A percentile compares a stretch with the other conserved stretches of the same genome.
Evolutionary conservation across 2,113 vertebrate species (phyloP).

Genomic region (Pandion haliaetus): DNA sequence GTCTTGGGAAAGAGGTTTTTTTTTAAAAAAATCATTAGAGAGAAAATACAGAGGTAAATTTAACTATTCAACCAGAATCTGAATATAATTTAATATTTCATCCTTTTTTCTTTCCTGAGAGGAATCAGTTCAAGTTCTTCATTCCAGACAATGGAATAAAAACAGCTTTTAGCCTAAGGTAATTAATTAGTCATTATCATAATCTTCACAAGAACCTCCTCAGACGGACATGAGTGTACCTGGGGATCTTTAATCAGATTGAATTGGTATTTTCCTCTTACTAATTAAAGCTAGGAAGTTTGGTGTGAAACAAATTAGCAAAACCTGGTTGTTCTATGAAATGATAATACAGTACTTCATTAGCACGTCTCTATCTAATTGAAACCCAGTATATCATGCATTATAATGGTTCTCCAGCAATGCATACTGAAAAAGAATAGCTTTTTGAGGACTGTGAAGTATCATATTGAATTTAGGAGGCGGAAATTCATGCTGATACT

Average conservation of each 20-base stretch:
- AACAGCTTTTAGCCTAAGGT: slow-evolving; percentile 48
- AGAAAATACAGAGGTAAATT: neutral
- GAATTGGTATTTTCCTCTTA: slow-evolving; percentile 56
- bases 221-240: slow-evolving; percentile 49
- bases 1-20: neutral
- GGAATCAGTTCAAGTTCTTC: neutral
- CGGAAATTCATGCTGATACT: neutral
- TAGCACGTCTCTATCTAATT: slow-evolving; percentile 20
- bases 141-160: slow-evolving; percentile 37
- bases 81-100: neutral
- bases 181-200: slow-evolving; percentile 66
- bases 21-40: neutral
- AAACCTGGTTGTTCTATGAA: slow-evolving; percentile 42
- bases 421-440: neutral
- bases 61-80: neutral
- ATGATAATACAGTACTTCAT: slow-evolving; percentile 21
- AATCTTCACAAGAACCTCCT: slow-evolving; percentile 61
- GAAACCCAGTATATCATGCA: neutral
- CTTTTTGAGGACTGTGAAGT: neutral
- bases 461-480: neutral
- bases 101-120: neutral
- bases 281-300: slow-evolving; percentile 64
- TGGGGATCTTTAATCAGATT: slow-evolving; percentile 56
- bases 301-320: slow-evolving; percentile 61
- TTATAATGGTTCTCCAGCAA: neutral